Evolutionary conservation across 2,888 invertebrate genomes (phyloP), one percentile per base, ranked within the genome.

Genomic region (Phyllotreta striolata): DNA sequence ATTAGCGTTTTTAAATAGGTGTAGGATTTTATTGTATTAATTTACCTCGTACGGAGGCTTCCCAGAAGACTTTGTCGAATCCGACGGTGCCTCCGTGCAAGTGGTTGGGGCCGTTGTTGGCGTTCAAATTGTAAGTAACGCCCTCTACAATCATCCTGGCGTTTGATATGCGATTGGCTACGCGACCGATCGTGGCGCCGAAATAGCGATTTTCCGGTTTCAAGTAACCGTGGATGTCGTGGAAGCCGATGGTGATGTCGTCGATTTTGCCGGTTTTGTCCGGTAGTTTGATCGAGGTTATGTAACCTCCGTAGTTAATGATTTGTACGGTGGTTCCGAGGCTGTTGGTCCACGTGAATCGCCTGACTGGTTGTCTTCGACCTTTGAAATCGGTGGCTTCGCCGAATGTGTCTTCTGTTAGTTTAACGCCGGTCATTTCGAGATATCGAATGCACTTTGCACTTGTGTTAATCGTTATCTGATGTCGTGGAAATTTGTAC

Each of bases 21-120:
- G 67, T 69, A 85, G 85, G n/a, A n/a, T n/a, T n/a, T n/a, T n/a
- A n/a, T n/a, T n/a, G n/a, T n/a, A n/a, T n/a, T n/a, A n/a, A n/a
- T 52, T 41, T 43, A 60, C 60, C 70, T 41, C 56, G 60, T 13
- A 68, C 62, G 49, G 62, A 63, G 37, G 68, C 59, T 39, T 73
- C 70, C 73, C 73, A 73, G 14, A 73, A 47, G 24, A 73, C 72
- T 83, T 92, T 91, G 79, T 92, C 91, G 82, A 95, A 96, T 0
- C 96, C 96, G 58, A 86, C 83, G 40, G 85, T 80, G 3, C 97
- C 97, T 0, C 97, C 97, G 78, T 98, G 92, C 35, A 95, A 86
- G 72, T 90, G 90, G 73, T 89, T 83, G 65, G 86, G 86, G 2
- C 87, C 86, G 61, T 85, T 84, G 79, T 97, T 97, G 41, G 85